phyloP scores from a whole-genome alignment of 2,888 invertebrate species.

The Cheilosia vernalis region DNA sequence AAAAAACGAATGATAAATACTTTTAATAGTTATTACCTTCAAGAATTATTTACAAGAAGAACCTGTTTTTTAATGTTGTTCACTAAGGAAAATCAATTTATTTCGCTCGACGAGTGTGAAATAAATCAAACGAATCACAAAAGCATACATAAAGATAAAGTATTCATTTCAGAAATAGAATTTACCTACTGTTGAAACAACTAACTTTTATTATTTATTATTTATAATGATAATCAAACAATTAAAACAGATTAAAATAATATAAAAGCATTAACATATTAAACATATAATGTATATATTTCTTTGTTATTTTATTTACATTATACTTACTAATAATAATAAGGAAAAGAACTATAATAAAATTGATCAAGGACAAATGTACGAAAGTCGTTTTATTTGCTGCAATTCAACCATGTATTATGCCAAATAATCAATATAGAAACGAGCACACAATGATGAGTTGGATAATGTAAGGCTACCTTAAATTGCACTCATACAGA shows the following conservation, averaged over 20 bases:
- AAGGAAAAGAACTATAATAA: conserved; percentile 59
- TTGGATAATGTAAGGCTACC: no score
- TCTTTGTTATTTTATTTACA: conserved; percentile 63
- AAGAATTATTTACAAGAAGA: conserved; percentile 42
- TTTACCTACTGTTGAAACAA: conserved; percentile 24
- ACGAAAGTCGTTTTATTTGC: background rate
- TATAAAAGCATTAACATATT: conserved; percentile 22
- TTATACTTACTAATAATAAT: conserved; percentile 53
- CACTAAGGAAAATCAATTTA: conserved; percentile 10
- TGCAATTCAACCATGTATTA: no score
- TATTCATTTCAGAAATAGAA: conserved; percentile 28
- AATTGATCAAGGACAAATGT: conserved; percentile 57
- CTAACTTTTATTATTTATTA: conserved; percentile 54
- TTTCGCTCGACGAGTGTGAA: conserved; percentile 25
- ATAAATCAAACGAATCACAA: conserved; percentile 28
- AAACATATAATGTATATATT: conserved; percentile 55
- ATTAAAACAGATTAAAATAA: conserved; percentile 26
- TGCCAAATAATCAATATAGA: no score
- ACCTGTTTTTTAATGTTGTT: conserved; percentile 36
- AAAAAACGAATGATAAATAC: background rate
- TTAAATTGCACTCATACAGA: no score
- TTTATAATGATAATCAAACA: conserved; percentile 26
- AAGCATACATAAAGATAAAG: conserved; percentile 15
- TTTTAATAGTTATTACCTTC: conserved; percentile 41
- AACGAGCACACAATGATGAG: no score